These are phyloP conservation scores for Phoebastria nigripes DNA, from an alignment of 2,797 vertebrate species.

Conservation along the genomic window DNA sequence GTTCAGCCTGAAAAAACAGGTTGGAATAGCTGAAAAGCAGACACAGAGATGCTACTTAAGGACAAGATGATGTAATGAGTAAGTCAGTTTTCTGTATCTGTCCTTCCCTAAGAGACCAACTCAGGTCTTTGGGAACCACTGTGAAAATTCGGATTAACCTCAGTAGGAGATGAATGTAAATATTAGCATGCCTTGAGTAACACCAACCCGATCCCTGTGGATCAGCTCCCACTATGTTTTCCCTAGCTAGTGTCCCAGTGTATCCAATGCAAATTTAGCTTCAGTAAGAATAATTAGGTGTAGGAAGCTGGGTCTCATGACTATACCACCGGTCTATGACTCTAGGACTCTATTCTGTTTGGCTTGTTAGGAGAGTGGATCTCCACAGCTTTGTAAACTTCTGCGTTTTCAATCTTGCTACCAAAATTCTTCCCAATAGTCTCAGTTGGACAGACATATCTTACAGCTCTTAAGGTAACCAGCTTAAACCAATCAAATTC, in stretches of 20 bases:
- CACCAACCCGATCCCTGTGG: background rate
- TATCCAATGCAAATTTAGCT: background rate
- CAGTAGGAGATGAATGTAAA: background rate
- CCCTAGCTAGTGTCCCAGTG: background rate
- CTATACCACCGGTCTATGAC: background rate
- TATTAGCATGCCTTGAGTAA: background rate
- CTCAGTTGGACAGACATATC: background rate
- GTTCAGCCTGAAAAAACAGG: background rate
- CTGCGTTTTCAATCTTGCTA: background rate
- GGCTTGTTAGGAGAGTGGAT: background rate
- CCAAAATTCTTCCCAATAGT: background rate
- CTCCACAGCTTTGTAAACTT: background rate
- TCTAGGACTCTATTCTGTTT: background rate
- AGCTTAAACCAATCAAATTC: background rate
- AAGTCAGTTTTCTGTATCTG: background rate
- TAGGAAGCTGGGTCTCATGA: background rate
- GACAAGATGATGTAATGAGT: background rate
- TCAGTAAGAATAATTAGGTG: background rate
- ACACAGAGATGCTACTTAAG: background rate
- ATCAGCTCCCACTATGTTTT: background rate
- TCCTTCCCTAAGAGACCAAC: background rate
- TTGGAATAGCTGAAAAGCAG: background rate
- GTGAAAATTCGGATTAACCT: background rate
- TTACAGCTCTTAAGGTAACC: background rate
- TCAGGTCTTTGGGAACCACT: background rate